phyloP scores from a whole-genome alignment of 1,140 invertebrate genomes.

The Drosophila arizonae region DNA sequence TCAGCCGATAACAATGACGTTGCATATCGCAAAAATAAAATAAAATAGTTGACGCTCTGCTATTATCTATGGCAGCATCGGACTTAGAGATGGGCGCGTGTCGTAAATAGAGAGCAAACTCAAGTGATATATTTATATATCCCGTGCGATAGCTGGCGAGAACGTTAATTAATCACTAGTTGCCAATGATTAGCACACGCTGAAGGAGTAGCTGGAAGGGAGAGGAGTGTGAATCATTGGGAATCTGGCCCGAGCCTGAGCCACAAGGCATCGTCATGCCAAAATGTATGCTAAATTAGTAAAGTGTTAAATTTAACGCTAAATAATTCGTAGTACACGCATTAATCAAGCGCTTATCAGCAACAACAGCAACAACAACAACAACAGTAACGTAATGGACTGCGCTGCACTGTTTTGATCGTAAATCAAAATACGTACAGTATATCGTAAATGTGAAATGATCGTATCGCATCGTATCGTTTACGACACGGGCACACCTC shows the following conservation, averaged over 20 bases:
- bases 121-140: too few relatives aligned
- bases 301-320: background rate
- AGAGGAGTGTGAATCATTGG: too few relatives aligned
- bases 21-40: slow-evolving; percentile 12
- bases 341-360: background rate
- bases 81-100: slow-evolving; percentile 27
- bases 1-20: slow-evolving; percentile 25
- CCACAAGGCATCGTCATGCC: background rate
- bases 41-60: slow-evolving; percentile 6
- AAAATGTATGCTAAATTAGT: slow-evolving; percentile 1
- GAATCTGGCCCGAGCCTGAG: background rate
- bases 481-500: slow-evolving; percentile 21
- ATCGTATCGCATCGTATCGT: slow-evolving; percentile 8
- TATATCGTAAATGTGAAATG: slow-evolving; percentile 7
- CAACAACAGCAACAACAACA: background rate
- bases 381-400: too few relatives aligned
- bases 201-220: too few relatives aligned
- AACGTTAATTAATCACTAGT: too few relatives aligned
- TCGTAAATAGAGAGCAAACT: background rate
- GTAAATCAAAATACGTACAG: background rate
- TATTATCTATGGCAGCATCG: slow-evolving; percentile 38
- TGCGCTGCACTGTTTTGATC: background rate
- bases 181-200: too few relatives aligned
- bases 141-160: too few relatives aligned
- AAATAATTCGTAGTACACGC: background rate